Conservation (phyloP, 2,113 vertebrate genomes). For the Cervus canadensis region DNA sequence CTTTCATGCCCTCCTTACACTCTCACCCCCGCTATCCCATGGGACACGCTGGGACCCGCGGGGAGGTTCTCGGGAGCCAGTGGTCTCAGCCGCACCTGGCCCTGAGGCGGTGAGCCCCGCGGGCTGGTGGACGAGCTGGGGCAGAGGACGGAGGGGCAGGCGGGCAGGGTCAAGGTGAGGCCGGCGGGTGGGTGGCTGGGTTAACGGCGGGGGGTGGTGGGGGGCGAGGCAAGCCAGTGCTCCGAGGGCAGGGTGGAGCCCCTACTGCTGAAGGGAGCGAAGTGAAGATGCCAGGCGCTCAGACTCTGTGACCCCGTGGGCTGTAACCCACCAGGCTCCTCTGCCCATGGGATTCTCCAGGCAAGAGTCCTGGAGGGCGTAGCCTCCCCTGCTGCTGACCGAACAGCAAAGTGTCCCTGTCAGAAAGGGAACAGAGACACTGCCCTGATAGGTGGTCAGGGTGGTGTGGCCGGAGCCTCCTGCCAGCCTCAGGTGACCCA, state of each 20-base stretch:
- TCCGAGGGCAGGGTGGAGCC: no score
- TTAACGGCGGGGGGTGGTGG: no score
- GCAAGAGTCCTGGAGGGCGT: neutral
- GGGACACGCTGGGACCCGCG: accelerated
- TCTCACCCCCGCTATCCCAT: neutral
- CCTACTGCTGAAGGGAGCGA: neutral
- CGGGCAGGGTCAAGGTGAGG: no score
- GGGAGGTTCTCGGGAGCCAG: neutral
- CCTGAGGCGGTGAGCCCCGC: neutral
- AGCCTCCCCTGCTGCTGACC: neutral
- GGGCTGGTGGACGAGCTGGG: no score
- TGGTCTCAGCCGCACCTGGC: no score
- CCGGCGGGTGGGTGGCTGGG: no score
- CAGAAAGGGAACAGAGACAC: neutral
- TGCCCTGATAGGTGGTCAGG: neutral
- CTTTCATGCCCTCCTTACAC: accelerated
- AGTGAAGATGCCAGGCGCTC: neutral
- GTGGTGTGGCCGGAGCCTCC: neutral
- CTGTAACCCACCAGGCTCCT: neutral
- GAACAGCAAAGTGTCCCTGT: neutral
- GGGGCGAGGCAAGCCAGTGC: no score
- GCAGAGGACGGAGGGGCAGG: no score
- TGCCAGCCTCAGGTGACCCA: accelerated
- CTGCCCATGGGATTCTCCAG: neutral
- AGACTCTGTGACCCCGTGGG: neutral